Evolutionary conservation across 2,888 invertebrate species (phyloP).

Genomic region (Phortica okadai): DNA sequence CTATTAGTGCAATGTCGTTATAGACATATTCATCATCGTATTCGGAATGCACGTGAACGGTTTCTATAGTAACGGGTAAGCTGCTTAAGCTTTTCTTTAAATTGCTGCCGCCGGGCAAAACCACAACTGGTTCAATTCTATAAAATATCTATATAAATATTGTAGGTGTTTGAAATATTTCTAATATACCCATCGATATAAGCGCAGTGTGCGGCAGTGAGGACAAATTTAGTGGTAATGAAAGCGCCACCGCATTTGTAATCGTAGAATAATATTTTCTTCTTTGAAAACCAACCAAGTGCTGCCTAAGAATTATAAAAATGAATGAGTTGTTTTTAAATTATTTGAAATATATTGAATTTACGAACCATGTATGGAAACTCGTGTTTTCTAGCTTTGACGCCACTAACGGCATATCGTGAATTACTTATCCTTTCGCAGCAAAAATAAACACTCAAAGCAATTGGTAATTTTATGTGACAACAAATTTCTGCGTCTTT

Average conservation of each 20-base stretch:
- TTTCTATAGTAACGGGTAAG: not conserved
- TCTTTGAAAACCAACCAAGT: not conserved
- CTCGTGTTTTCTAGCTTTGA: not conserved
- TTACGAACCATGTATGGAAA: slow-evolving; percentile 1
- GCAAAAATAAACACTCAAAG: not conserved
- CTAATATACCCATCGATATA: not conserved
- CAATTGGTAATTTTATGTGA: not conserved
- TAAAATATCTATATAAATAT: not conserved
- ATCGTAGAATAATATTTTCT: not conserved
- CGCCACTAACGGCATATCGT: not conserved
- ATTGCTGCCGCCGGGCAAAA: not conserved
- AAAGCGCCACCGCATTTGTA: slow-evolving; percentile 4
- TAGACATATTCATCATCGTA: not conserved
- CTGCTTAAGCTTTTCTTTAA: not conserved
- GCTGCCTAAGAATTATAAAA: not conserved
- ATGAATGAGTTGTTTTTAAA: not conserved
- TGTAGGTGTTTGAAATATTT: not conserved
- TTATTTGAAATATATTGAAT: not conserved
- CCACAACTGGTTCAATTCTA: not conserved
- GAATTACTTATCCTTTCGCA: not conserved
- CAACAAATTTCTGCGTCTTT: slow-evolving; percentile 2
- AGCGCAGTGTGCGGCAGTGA: not conserved
- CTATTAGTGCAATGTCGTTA: not conserved
- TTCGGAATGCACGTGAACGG: not conserved
- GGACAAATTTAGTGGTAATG: not conserved